Percentiles rank a stretch among this genome's conserved stretches.
Evolutionary conservation across 2,888 invertebrate species (phyloP).

Genomic region (Abrostola tripartita): DNA sequence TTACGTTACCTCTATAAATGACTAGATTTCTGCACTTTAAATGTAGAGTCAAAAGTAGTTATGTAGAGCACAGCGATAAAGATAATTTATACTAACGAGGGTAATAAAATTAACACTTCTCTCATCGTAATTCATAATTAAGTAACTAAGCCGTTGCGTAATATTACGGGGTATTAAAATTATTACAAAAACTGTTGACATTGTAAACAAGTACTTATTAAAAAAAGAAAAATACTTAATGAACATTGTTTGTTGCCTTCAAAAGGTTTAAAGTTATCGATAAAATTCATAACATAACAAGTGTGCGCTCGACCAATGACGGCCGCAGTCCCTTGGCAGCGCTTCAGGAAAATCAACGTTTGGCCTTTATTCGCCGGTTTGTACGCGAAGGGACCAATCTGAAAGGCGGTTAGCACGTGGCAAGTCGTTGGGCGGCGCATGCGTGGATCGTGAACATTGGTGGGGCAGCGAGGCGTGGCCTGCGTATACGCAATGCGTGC

Average conservation of each 20-base stretch:
- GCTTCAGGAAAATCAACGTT: slow-evolving; percentile 71
- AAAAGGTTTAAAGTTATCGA: slow-evolving; percentile 30
- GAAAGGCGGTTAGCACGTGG: slow-evolving; percentile 71
- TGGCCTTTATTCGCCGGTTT: slow-evolving; percentile 74
- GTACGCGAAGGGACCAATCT: slow-evolving; percentile 82
- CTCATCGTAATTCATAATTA: slow-evolving; percentile 20
- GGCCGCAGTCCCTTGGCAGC: slow-evolving; percentile 68
- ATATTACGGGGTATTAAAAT: slow-evolving; percentile 29
- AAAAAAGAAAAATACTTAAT: slow-evolving; percentile 15
- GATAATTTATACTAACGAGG: slow-evolving; percentile 32
- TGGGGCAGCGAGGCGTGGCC: slow-evolving; percentile 73
- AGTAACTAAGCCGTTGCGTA: slow-evolving; percentile 21
- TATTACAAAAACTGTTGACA: slow-evolving; percentile 14
- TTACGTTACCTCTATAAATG: too few species aligned
- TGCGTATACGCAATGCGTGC: slow-evolving; percentile 83
- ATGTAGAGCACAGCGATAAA: slow-evolving; percentile 29
- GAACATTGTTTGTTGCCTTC: slow-evolving; percentile 21
- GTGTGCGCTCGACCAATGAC: slow-evolving; percentile 67
- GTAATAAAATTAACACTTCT: slow-evolving; percentile 33
- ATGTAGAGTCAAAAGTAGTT: slow-evolving; percentile 1
- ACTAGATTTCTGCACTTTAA: too few species aligned
- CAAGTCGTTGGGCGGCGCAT: slow-evolving; percentile 65
- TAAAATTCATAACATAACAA: slow-evolving; percentile 28
- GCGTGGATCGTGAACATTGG: slow-evolving; percentile 60
- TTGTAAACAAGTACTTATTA: slow-evolving; percentile 21